Evolutionary conservation across 2,888 invertebrate genomes (phyloP), one percentile per base, ranked within the genome.

Genomic region (Latrodectus elegans): DNA sequence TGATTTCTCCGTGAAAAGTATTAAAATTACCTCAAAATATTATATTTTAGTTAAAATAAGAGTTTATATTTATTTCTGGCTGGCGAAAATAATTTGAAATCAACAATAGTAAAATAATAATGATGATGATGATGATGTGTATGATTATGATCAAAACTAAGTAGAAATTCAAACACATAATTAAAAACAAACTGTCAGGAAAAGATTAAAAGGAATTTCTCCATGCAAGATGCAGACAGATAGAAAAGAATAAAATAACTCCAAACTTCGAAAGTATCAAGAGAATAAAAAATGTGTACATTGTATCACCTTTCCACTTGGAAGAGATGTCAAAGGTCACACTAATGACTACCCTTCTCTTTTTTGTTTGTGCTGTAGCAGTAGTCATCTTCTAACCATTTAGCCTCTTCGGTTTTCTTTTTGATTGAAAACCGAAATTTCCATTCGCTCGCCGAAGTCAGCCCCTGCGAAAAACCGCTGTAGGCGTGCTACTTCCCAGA

Each of bases 401-500:
- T 60, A 60, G 38, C 38, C 60, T 22, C 22, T 60, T 60, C n/a
- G n/a, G n/a, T n/a, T 60, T 60, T 60, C 60, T 15, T 15, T 60
- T 60, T 60, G 6, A 60, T 12, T 55, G 3, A 55, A 55, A 55
- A 55, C 11, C 12, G 60, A 60, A 60, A 15, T n/a, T 12, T 60
- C n/a, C n/a, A 15, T 60, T n/a, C 10, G n/a, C 12, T 60, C 15
- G 55, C 55, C 55, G 55, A 55, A 55, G 55, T 55, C 11, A 60
- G 60, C 12, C 26, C n/a, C 26, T 26, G 14, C n/a, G 51, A 72
- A 55, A 75, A 76, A 76, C 26, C 49, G 51, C 11, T 70, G 75
- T 80, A 55, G 85, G 85, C 85, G 85, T 70, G 70, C 65, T 71
- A 11, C 26, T 80, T 51, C 71, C 8, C 11, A 26, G 68, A 75